Evolutionary conservation across 2,888 invertebrate genomes (phyloP).

Genomic region (Pyrgus malvae): DNA sequence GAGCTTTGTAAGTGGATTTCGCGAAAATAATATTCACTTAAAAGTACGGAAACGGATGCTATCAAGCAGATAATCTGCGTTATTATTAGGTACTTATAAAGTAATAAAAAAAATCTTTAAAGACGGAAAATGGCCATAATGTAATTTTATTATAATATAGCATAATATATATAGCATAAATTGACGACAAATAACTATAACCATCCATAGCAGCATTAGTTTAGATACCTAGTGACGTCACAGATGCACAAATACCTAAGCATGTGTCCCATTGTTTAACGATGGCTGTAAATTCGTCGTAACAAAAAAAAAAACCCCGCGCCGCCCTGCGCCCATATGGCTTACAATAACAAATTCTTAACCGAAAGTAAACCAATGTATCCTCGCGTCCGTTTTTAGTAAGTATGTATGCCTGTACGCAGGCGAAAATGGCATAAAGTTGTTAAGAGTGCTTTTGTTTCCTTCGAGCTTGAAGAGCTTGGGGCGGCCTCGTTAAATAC

Average conservation of each 20-base stretch:
- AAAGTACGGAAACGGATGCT: slow-evolving; percentile 1
- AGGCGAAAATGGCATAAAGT: slow-evolving; percentile 60
- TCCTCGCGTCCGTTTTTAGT: slow-evolving; percentile 61
- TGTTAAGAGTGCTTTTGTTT: slow-evolving; percentile 50
- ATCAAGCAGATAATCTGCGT: neutral
- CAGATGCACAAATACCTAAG: slow-evolving; percentile 58
- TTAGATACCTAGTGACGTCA: slow-evolving; percentile 39
- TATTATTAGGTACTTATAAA: neutral
- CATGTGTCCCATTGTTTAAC: slow-evolving; percentile 76
- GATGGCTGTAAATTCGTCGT: slow-evolving; percentile 66
- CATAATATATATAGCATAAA: too few species aligned
- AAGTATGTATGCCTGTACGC: slow-evolving; percentile 46
- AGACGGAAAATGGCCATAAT: too few species aligned
- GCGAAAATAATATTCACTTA: slow-evolving; percentile 19
- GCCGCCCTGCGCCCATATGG: slow-evolving; percentile 72
- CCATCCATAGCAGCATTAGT: too few species aligned
- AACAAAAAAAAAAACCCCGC: slow-evolving; percentile 61
- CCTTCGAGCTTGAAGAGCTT: slow-evolving; percentile 48
- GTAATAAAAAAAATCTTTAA: neutral
- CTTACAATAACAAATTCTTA: slow-evolving; percentile 78
- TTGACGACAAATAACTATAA: too few species aligned
- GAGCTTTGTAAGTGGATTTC: too few species aligned
- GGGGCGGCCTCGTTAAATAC: slow-evolving; percentile 40
- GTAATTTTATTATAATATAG: too few species aligned
- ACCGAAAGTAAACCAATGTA: slow-evolving; percentile 76